Percentiles rank a stretch among this genome's conserved stretches.
phyloP scores from a whole-genome alignment of 2,888 invertebrate species.

The Geophilus truncorum region DNA sequence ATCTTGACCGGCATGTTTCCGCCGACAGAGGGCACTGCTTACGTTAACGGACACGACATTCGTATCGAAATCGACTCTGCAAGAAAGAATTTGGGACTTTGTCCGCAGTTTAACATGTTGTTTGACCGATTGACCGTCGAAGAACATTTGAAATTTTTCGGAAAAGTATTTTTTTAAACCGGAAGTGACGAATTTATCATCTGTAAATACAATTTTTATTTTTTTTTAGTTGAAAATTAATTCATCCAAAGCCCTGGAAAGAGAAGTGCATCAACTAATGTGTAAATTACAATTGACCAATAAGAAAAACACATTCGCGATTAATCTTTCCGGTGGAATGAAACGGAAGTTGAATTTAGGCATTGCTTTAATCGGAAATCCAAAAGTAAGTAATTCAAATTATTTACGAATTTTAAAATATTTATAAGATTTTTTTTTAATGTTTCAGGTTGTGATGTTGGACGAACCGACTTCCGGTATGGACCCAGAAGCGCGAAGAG shows the following conservation, averaged over 20 bases:
- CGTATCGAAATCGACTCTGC: constrained; percentile 69
- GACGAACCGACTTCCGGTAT: constrained; percentile 31
- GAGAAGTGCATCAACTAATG: constrained; percentile 57
- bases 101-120: constrained; percentile 80
- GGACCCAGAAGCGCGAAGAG: constrained; percentile 40
- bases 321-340: constrained; percentile 60
- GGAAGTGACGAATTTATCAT: not conserved
- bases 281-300: constrained; percentile 59
- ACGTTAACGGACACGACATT: constrained; percentile 69
- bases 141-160: constrained; percentile 76
- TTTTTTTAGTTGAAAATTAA: constrained; percentile 59
- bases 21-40: constrained; percentile 66
- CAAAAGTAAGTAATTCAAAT: constrained; percentile 52
- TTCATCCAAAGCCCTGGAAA: constrained; percentile 50
- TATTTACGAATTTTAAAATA: too few relatives aligned
- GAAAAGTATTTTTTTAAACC: constrained; percentile 60
- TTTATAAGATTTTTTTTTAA: too few relatives aligned
- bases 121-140: constrained; percentile 71
- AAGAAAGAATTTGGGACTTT: constrained; percentile 75
- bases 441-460: constrained; percentile 39
- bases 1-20: constrained; percentile 66
- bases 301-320: constrained; percentile 54
- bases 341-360: constrained; percentile 80
- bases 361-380: constrained; percentile 75
- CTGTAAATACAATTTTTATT: not conserved